Evolutionary conservation across 2,113 vertebrate genomes (phyloP).

Genomic region (Eulacestoma nigropectus): DNA sequence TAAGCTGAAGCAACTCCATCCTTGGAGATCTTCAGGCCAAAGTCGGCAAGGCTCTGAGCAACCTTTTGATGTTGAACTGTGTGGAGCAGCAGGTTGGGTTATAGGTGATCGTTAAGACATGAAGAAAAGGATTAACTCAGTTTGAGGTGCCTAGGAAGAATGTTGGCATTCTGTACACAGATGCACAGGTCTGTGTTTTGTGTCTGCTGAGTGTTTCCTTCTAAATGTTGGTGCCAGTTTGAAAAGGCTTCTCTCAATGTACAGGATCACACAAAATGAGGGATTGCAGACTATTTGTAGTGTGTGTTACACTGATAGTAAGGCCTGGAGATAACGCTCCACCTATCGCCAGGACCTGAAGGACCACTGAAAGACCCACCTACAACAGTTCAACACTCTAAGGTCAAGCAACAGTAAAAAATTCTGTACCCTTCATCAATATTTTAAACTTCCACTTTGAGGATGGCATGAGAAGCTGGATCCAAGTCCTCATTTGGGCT

Average conservation of each 20-base stretch:
- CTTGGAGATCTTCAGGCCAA: neutral
- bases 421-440: neutral
- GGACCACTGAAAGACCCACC: neutral
- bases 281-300: neutral
- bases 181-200: neutral
- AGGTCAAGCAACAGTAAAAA: neutral
- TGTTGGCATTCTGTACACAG: accelerated
- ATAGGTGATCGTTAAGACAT: neutral
- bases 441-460: neutral
- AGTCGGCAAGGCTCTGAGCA: neutral
- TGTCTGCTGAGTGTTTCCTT: neutral
- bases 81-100: neutral
- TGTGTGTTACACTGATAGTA: neutral
- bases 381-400: neutral
- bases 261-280: neutral
- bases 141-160: neutral
- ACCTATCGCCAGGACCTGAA: neutral
- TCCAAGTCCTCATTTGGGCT: neutral
- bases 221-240: neutral
- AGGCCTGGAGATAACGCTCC: neutral
- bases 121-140: neutral
- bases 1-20: neutral
- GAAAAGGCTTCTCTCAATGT: neutral
- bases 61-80: neutral
- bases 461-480: neutral